Base-by-base conservation (phyloP, 2,888 invertebrate genomes). In the Ennomos quercinarius region DNA sequence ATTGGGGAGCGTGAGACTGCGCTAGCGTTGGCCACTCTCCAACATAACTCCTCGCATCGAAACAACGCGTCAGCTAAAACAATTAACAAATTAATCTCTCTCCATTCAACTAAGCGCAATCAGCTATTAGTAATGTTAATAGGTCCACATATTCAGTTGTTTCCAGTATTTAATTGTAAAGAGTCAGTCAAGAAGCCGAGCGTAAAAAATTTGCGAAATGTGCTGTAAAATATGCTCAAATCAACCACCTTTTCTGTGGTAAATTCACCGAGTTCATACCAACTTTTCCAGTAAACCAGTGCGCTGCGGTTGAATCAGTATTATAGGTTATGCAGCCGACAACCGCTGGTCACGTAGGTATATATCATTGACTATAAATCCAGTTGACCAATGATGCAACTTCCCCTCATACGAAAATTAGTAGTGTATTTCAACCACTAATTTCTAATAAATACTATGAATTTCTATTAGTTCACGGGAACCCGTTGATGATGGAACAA, bases 11-110 rank as follows among this genome's bases (percentile, higher is more conserved):
- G 69, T 67, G 74, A 77, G 76, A 75, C 76, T 77, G 81, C 78
- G 76, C 76, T 64, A 64, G 68, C 71, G 69, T 83, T 87, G 89
- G 89, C 85, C 42, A 34, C 53, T 57, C 41, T 84, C 90, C 89
- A 89, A 81, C 69, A 65, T 54, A 70, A 76, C 73, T 78, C 66
- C 70, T 67, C 70, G 71, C 72, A 80, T 80, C 74, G 76, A 76
- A 75, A 69, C 67, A 67, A 66, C 67, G 58, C 73, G 72, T 74
- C 78, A 73, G 62, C 67, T 65, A 70, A 66, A 76, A 78, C 78
- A 82, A 78, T 80, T 79, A 81, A 76, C 76, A 77, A 80, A 77
- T 80, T 74, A 61, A 64, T 61, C 38, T 40, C 13, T 48, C 73
- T 76, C 64, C 64, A 66, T 67, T 56, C 43, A 57, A 56, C 44